These are phyloP conservation scores for Drosophila sturtevanti DNA, from an alignment of 1,140 invertebrate genomes.

Conservation along the genomic window DNA sequence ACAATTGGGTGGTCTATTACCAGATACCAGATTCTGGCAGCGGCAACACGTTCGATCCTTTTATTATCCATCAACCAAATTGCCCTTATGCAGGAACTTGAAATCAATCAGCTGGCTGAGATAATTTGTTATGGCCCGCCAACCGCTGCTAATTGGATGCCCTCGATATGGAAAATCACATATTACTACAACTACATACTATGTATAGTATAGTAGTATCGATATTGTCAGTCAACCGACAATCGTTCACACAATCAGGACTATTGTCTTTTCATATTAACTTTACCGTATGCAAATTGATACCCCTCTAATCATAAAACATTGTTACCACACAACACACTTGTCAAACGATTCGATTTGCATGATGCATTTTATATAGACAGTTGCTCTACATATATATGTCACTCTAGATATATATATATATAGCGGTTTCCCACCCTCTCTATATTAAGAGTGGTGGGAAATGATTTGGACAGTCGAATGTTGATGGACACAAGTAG, in stretches of 20 bases:
- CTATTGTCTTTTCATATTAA: slow-evolving; percentile 12
- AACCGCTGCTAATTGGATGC: slow-evolving; percentile 45
- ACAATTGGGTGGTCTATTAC: slow-evolving; percentile 44
- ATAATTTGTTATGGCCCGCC: slow-evolving; percentile 29
- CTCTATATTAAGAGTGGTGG: too few relatives aligned
- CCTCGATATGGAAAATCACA: background rate
- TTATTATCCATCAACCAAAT: background rate
- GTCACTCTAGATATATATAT: background rate
- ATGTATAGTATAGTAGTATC: background rate
- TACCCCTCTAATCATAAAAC: slow-evolving; percentile 2
- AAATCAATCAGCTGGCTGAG: slow-evolving; percentile 18
- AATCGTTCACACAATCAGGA: slow-evolving; percentile 20
- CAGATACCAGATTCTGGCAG: slow-evolving; percentile 15
- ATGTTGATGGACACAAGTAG: too few relatives aligned
- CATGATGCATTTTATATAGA: background rate
- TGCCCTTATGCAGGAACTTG: slow-evolving; percentile 27
- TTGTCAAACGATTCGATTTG: slow-evolving; percentile 4
- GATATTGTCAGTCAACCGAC: background rate
- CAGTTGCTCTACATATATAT: too few relatives aligned
- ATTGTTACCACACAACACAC: background rate
- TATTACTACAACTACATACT: background rate
- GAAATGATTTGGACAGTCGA: too few relatives aligned
- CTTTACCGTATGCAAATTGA: slow-evolving; percentile 19
- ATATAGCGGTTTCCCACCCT: background rate
- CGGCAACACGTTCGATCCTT: slow-evolving; percentile 43